Evolutionary conservation across 2,113 vertebrate genomes (phyloP).

Genomic region (Prunella fulvescens): DNA sequence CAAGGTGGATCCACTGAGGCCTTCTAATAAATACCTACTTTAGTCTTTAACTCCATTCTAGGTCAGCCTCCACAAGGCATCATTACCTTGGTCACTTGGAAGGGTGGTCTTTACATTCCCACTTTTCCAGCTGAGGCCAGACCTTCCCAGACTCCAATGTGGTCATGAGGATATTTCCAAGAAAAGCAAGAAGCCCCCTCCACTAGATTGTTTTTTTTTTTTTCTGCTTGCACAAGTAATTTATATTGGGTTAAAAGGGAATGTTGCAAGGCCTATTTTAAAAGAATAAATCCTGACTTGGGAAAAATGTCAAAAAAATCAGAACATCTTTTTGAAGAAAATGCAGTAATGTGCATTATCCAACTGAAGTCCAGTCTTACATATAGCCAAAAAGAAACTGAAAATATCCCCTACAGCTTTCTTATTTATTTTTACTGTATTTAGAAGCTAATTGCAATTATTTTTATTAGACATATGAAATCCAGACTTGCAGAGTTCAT

Average conservation of each 20-base stretch:
- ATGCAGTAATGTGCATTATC: neutral
- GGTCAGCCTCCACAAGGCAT: neutral
- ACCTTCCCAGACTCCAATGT: neutral
- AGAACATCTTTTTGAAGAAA: neutral
- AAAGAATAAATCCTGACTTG: neutral
- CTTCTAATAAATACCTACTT: neutral
- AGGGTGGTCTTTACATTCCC: neutral
- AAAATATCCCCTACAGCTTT: neutral
- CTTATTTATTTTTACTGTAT: neutral
- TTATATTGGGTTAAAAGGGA: neutral
- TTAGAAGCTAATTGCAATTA: neutral
- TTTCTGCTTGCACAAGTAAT: neutral
- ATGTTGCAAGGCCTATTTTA: neutral
- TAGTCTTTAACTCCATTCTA: neutral
- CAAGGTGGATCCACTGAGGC: neutral
- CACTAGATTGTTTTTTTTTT: neutral
- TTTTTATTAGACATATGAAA: neutral
- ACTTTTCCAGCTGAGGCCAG: neutral
- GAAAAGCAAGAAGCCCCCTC: neutral
- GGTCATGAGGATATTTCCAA: neutral
- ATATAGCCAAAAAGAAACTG: neutral
- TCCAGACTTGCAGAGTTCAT: neutral
- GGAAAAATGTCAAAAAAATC: neutral
- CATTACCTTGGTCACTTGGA: neutral
- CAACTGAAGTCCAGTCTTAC: neutral